Conservation (phyloP, 1,140 invertebrate genomes). For the Habropoda laboriosa region DNA sequence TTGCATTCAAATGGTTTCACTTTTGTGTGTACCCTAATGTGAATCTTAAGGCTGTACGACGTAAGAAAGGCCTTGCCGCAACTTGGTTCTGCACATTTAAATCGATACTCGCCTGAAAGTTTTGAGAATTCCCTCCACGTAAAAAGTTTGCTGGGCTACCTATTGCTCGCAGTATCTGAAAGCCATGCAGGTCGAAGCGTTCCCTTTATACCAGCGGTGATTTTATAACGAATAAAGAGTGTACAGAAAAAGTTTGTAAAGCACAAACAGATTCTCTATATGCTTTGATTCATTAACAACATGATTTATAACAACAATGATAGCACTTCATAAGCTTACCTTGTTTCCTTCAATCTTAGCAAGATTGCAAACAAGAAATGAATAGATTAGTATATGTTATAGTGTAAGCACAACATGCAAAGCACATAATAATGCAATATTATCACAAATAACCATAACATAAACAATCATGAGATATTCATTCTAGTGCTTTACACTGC, state of each 20-base stretch:
- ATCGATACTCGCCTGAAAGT: slow-evolving; percentile 94
- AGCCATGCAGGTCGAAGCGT: slow-evolving; percentile 75
- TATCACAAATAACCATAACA: slow-evolving; percentile 14
- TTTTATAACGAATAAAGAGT: slow-evolving; percentile 40
- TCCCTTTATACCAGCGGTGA: slow-evolving; percentile 68
- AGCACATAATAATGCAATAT: slow-evolving; percentile 26
- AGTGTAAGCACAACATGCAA: slow-evolving; percentile 39
- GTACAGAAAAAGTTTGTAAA: slow-evolving; percentile 26
- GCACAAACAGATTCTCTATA: slow-evolving; percentile 2
- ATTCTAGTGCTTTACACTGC: background rate
- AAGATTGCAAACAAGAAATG: slow-evolving; percentile 62
- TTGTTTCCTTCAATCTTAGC: slow-evolving; percentile 56
- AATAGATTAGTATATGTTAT: slow-evolving; percentile 47
- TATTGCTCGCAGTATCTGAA: slow-evolving; percentile 71
- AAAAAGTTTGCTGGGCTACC: slow-evolving; percentile 62
- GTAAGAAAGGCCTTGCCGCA: slow-evolving; percentile 97
- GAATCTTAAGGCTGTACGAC: slow-evolving; percentile 97
- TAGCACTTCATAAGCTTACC: slow-evolving; percentile 63
- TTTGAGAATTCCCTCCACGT: slow-evolving; percentile 71
- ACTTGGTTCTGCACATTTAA: slow-evolving; percentile 92
- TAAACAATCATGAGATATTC: background rate
- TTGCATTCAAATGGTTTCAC: slow-evolving; percentile 94
- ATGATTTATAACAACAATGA: background rate
- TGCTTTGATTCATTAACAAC: background rate
- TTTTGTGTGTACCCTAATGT: slow-evolving; percentile 97